phyloP scores from a whole-genome alignment of 2,888 invertebrate species.

The Andrena trimmerana region DNA sequence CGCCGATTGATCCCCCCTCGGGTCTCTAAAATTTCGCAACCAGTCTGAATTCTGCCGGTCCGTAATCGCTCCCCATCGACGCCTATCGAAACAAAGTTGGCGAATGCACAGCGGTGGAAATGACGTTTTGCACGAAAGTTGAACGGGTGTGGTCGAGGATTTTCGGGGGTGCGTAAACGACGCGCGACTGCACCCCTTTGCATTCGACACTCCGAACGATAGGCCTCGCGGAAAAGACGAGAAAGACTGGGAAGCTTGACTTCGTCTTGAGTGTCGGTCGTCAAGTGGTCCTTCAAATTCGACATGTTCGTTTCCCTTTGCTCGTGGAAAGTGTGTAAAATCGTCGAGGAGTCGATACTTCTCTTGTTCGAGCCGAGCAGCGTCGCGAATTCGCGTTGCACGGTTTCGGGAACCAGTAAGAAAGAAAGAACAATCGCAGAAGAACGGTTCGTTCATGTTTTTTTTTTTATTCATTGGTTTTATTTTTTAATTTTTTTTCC shows the following conservation, averaged over 20 bases:
- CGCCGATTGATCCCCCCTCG: background rate
- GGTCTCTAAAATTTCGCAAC: slow-evolving; percentile 31
- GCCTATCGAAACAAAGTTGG: slow-evolving; percentile 4
- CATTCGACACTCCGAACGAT: background rate
- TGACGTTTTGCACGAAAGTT: background rate
- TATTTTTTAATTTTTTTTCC: slow-evolving; percentile 83
- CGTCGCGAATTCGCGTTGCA: slow-evolving; percentile 1
- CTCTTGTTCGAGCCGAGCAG: background rate
- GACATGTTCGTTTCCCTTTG: slow-evolving; percentile 5
- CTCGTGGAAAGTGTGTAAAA: background rate
- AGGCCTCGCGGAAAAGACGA: background rate
- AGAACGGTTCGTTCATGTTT: slow-evolving; percentile 65
- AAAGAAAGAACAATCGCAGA: slow-evolving; percentile 55
- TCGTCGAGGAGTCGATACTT: background rate
- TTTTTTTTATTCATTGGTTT: slow-evolving; percentile 82
- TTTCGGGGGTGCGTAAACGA: background rate
- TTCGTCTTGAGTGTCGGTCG: slow-evolving; percentile 10
- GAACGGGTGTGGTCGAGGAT: background rate
- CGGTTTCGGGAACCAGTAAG: slow-evolving; percentile 10
- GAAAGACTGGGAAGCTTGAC: slow-evolving; percentile 1
- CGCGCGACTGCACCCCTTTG: background rate
- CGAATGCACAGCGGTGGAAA: background rate
- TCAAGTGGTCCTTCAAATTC: background rate
- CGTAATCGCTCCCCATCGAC: background rate
- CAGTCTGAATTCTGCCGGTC: slow-evolving; percentile 10